These are phyloP conservation scores for Cheumatopsyche charites DNA, from an alignment of 1,140 invertebrate species.

Conservation along the genomic window DNA sequence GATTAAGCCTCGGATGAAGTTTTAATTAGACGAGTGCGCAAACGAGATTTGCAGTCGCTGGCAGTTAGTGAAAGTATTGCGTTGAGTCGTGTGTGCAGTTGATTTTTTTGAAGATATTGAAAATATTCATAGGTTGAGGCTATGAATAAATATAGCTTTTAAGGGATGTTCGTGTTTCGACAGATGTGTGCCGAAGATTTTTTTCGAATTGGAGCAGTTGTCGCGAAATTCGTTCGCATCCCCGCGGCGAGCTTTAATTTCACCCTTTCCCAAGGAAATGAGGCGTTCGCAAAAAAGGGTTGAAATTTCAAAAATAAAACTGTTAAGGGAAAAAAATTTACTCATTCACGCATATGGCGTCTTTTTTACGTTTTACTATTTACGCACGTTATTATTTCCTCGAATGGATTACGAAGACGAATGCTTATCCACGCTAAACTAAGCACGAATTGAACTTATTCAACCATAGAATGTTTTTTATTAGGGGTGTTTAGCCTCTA, in stretches of 20 bases:
- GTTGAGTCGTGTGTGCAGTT: too few relatives aligned
- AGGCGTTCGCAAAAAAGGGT: slow-evolving; percentile 21
- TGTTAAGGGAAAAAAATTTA: not conserved
- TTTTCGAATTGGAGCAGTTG: slow-evolving; percentile 18
- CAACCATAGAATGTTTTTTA: too few relatives aligned
- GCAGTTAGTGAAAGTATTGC: too few relatives aligned
- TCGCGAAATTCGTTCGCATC: slow-evolving; percentile 20
- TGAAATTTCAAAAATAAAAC: slow-evolving; percentile 26
- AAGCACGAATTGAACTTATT: not conserved
- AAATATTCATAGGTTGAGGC: too few relatives aligned
- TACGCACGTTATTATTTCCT: slow-evolving; percentile 12
- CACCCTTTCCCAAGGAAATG: slow-evolving; percentile 26
- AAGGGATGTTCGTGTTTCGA: not conserved
- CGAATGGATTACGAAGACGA: not conserved
- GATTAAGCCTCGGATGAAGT: too few relatives aligned
- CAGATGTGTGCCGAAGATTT: slow-evolving; percentile 12
- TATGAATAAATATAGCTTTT: too few relatives aligned
- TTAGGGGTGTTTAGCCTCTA: too few relatives aligned
- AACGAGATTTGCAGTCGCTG: too few relatives aligned
- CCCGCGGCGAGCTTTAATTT: slow-evolving; percentile 21
- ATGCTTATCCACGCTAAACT: not conserved
- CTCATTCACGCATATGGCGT: not conserved
- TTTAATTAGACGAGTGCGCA: too few relatives aligned
- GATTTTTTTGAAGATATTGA: too few relatives aligned
- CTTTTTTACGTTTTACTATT: slow-evolving; percentile 2